Base-by-base conservation (phyloP, 2,113 vertebrate species). In the Zosterops japonicus region DNA sequence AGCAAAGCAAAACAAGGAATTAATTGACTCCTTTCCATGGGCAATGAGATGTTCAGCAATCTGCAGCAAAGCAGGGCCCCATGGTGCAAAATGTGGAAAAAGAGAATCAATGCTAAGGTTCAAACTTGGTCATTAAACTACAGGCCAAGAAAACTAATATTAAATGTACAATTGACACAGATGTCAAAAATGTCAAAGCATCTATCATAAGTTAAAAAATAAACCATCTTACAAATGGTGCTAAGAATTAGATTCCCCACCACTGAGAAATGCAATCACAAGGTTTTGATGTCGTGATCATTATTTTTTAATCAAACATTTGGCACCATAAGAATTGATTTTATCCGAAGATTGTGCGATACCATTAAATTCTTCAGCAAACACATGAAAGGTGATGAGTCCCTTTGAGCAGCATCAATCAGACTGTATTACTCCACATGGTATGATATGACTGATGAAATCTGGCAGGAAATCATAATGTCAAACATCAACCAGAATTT, bases 351-450 rank as follows among this genome's bases (percentile, higher is more conserved):
- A 36, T 33, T 64, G 12, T 76, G 20, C 57, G 71, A 61, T 77
- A 70, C 2, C 41, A 83, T 90, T 55, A 76, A 69, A 65, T 57
- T 81, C 52, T 67, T 81, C 76, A 81, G 46, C 46, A 92, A 82
- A 83, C 27, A 52, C 35, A 12, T 67, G 56, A 60, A 77, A 89
- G 39, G 25, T 70, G 64, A 70, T 31, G 50, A 63, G 42, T 83
- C 80, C 44, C 81, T 83, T 46, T 64, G 75, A 81, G 76, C 55
- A 87, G 19, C 83, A 82, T 93, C 89, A 87, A 39, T 89, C 93
- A 93, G 35, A 35, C 39, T 78, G n/a, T 24, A 71, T 93, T 85
- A 65, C 31, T 56, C 18, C 31, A 18, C 17, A 29, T 84, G 52
- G 39, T 55, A 65, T 52, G 71, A 50, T 59, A 33, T 42, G 57